phyloP scores from a whole-genome alignment of 2,113 vertebrate genomes.

The Lagenorhynchus albirostris region DNA sequence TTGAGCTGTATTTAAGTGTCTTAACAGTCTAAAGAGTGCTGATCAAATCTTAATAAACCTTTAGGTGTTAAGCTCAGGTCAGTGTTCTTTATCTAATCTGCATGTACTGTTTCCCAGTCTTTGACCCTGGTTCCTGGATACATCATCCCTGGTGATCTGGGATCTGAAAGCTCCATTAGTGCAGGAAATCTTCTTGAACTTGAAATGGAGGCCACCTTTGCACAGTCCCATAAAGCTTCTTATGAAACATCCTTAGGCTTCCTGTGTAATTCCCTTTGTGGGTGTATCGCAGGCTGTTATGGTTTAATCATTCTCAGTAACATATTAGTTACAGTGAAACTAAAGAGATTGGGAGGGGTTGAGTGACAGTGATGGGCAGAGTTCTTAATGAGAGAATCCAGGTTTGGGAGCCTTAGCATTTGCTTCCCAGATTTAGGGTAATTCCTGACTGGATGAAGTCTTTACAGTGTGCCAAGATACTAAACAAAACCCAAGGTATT shows the following conservation, averaged over 20 bases:
- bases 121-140: not conserved
- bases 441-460: not conserved
- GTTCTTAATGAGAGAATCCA: not conserved
- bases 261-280: not conserved
- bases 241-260: not conserved
- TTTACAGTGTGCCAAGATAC: conserved; percentile 8
- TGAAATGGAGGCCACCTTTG: not conserved
- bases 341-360: not conserved
- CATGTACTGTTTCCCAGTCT: not conserved
- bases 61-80: not conserved
- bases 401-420: not conserved
- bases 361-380: not conserved
- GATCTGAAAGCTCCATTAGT: not conserved
- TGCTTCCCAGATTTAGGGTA: not conserved
- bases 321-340: not conserved
- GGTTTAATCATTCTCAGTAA: not conserved
- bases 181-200: not conserved
- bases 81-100: not conserved
- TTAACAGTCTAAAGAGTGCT: not conserved
- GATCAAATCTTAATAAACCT: not conserved
- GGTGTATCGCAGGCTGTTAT: not conserved
- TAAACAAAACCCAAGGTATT: not conserved
- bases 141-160: not conserved
- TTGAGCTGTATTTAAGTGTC: not conserved
- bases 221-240: not conserved